A percentile compares a stretch with the other conserved stretches of the same genome.
These are phyloP conservation scores for Microtus californicus DNA, from an alignment of 2,797 vertebrate species.

Conservation along the genomic window DNA sequence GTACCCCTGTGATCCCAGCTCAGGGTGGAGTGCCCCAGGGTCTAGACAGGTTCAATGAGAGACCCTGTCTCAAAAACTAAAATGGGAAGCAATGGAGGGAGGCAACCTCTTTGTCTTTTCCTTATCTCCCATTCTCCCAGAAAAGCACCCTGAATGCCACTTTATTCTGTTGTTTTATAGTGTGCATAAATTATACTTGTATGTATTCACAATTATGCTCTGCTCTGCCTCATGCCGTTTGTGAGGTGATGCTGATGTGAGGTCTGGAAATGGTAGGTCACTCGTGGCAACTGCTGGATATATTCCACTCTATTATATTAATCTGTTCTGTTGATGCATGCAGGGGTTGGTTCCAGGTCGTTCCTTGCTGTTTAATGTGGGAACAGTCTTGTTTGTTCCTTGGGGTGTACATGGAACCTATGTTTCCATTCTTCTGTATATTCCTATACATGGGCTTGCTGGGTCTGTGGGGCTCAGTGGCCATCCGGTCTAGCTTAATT, in stretches of 20 bases:
- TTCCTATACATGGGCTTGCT: neutral
- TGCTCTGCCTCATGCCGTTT: neutral
- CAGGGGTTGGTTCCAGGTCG: neutral
- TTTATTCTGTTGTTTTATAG: neutral
- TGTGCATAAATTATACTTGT: neutral
- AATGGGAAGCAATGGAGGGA: neutral
- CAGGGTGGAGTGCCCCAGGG: neutral
- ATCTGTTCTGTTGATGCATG: neutral
- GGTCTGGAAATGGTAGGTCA: neutral
- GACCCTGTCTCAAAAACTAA: neutral
- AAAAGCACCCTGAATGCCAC: neutral
- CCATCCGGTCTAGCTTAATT: neutral
- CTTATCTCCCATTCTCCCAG: neutral
- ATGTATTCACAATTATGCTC: neutral
- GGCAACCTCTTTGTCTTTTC: neutral
- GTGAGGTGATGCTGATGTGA: neutral
- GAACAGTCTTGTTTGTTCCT: neutral
- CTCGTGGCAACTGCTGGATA: neutral
- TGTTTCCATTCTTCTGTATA: neutral
- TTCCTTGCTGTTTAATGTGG: neutral
- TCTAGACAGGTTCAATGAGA: neutral
- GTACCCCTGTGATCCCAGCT: neutral
- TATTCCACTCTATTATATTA: neutral
- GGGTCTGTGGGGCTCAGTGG: neutral
- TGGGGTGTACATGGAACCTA: accelerated